Conservation (phyloP, 2,888 invertebrate species). For the Gonocerus acuteangulatus region DNA sequence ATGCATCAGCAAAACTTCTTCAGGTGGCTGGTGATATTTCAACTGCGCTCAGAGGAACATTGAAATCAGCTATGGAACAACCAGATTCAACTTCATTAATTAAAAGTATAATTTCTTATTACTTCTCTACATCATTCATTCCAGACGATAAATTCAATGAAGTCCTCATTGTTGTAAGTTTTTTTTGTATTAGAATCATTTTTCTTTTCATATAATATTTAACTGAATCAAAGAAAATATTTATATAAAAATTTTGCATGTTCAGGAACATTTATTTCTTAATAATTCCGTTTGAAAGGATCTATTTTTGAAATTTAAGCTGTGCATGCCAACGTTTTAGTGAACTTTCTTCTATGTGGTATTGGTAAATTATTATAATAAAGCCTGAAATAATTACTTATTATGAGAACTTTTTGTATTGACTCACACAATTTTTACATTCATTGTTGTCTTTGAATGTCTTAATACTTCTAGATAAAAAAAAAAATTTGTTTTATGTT, state of each 20-base stretch:
- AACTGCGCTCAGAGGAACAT: constrained; percentile 18
- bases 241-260: no score
- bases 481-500: background rate
- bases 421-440: no score
- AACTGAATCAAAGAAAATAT: no score
- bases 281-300: no score
- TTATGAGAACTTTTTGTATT: no score
- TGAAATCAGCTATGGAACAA: constrained; percentile 11
- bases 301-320: no score
- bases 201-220: background rate
- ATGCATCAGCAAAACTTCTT: constrained; percentile 47
- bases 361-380: no score
- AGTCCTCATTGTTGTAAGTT: constrained; percentile 12
- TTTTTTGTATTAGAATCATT: background rate
- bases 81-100: constrained; percentile 7
- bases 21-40: constrained; percentile 39
- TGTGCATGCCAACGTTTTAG: no score
- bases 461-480: background rate
- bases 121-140: constrained; percentile 16
- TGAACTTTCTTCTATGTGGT: no score
- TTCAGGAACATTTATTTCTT: no score
- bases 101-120: constrained; percentile 15
- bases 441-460: no score
- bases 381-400: no score
- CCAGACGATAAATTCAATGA: constrained; percentile 9